Evolutionary conservation across 2,888 invertebrate species (phyloP).

Genomic region (Hyalella azteca): DNA sequence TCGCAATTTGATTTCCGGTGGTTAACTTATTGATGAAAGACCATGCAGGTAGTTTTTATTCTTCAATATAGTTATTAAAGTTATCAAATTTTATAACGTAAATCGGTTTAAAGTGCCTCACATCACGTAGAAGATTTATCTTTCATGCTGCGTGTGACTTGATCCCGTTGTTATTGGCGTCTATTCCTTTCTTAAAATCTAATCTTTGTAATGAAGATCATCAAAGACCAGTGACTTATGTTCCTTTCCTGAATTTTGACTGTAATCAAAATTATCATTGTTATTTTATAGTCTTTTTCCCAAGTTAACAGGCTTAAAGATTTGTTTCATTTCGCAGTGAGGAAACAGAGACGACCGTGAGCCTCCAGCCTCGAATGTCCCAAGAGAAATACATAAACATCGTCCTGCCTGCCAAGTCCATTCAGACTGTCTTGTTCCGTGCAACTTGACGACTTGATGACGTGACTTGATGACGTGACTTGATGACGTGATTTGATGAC

Average conservation of each 20-base stretch:
- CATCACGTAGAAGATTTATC: too few species aligned
- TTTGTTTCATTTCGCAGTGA: neutral
- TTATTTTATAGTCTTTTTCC: too few species aligned
- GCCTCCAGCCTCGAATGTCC: slow-evolving; percentile 9
- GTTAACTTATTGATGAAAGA: too few species aligned
- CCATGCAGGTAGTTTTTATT: too few species aligned
- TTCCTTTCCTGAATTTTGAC: neutral
- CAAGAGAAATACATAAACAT: neutral
- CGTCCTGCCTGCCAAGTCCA: neutral
- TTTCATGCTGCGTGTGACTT: neutral
- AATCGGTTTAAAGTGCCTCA: too few species aligned
- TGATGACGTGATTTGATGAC: too few species aligned
- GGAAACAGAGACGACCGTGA: neutral
- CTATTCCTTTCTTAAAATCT: neutral
- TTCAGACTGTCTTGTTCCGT: neutral
- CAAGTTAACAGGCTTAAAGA: neutral
- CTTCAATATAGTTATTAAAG: too few species aligned
- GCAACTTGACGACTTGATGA: too few species aligned
- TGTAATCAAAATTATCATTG: neutral
- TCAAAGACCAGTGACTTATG: neutral
- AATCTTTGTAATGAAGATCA: neutral
- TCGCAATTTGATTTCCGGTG: too few species aligned
- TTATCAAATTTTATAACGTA: too few species aligned
- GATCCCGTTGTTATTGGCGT: neutral
- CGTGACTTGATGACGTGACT: too few species aligned